Conservation (phyloP, 2,888 invertebrate genomes). For the Drosophila melanosoma region DNA sequence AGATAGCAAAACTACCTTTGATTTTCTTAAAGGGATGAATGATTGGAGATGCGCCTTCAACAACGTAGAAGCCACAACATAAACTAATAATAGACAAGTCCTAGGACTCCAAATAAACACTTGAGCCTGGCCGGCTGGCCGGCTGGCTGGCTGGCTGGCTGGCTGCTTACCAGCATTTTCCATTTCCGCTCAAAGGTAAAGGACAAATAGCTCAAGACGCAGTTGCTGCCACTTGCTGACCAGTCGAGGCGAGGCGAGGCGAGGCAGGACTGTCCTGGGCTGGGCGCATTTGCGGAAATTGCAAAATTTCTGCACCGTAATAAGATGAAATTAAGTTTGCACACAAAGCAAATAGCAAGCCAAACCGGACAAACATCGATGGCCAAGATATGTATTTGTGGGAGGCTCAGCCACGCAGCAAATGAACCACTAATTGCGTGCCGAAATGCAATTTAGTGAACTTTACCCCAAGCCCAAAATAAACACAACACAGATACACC, state of each 20-base stretch:
- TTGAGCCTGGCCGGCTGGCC: constrained; percentile 37
- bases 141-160: neutral
- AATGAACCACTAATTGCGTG: constrained; percentile 84
- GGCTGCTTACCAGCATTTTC: constrained; percentile 59
- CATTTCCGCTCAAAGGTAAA: constrained; percentile 63
- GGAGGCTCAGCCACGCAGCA: constrained; percentile 69
- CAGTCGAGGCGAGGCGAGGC: constrained; percentile 17
- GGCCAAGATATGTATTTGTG: constrained; percentile 29
- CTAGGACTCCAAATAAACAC: constrained; percentile 60
- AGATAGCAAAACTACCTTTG: neutral
- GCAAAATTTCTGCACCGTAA: constrained; percentile 80
- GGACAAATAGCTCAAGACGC: constrained; percentile 39
- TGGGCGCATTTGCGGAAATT: constrained; percentile 67
- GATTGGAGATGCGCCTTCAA: neutral
- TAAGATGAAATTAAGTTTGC: constrained; percentile 79
- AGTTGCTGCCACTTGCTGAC: constrained; percentile 44
- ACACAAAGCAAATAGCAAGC: constrained; percentile 58
- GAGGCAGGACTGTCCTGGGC: neutral
- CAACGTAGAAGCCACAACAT: constrained; percentile 3
- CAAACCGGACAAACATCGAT: constrained; percentile 44
- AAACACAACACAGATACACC: constrained; percentile 26
- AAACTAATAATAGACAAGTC: constrained; percentile 45
- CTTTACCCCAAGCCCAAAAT: constrained; percentile 61
- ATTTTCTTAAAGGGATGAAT: neutral
- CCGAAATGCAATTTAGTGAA: constrained; percentile 84